A percentile compares a stretch with the other conserved stretches of the same genome.
phyloP scores from a whole-genome alignment of 1,140 invertebrate genomes.

The Hestina assimilis region DNA sequence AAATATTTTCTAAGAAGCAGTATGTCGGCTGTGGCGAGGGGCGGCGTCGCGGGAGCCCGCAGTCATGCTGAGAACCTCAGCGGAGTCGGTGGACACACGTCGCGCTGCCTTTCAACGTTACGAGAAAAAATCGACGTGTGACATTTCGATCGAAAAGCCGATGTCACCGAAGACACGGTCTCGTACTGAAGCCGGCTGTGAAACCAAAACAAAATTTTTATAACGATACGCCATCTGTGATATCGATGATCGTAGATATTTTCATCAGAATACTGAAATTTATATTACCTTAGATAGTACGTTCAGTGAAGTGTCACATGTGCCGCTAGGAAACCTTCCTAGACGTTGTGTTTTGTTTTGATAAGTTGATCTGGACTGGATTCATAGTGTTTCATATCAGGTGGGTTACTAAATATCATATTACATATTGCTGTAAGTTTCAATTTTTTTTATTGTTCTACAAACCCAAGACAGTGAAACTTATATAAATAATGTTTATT shows the following conservation, averaged over 20 bases:
- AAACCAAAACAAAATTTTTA: slow-evolving; percentile 46
- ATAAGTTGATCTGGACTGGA: slow-evolving; percentile 21
- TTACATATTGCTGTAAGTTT: no score
- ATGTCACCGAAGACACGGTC: slow-evolving; percentile 41
- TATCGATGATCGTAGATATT: slow-evolving; percentile 43
- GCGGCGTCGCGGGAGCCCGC: slow-evolving; percentile 72
- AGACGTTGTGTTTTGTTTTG: slow-evolving; percentile 31
- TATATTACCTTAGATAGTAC: slow-evolving; percentile 41
- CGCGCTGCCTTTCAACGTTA: slow-evolving; percentile 58
- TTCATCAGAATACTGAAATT: slow-evolving; percentile 59
- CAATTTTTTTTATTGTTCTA: no score
- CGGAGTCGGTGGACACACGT: slow-evolving; percentile 67
- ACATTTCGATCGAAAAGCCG: slow-evolving; percentile 57
- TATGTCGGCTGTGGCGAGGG: slow-evolving; percentile 67
- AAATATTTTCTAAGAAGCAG: slow-evolving; percentile 69
- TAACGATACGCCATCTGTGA: slow-evolving; percentile 70
- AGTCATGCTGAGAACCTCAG: slow-evolving; percentile 76
- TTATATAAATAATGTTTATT: no score
- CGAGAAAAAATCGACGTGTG: slow-evolving; percentile 64
- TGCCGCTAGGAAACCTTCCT: slow-evolving; percentile 21
- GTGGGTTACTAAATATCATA: slow-evolving; percentile 32
- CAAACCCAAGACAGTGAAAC: no score
- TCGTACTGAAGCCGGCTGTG: slow-evolving; percentile 28
- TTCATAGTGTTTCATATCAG: slow-evolving; percentile 27
- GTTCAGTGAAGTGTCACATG: slow-evolving; percentile 58